These are phyloP conservation scores for Temnothorax ravouxi DNA, from an alignment of 2,888 invertebrate species.

Conservation along the genomic window DNA sequence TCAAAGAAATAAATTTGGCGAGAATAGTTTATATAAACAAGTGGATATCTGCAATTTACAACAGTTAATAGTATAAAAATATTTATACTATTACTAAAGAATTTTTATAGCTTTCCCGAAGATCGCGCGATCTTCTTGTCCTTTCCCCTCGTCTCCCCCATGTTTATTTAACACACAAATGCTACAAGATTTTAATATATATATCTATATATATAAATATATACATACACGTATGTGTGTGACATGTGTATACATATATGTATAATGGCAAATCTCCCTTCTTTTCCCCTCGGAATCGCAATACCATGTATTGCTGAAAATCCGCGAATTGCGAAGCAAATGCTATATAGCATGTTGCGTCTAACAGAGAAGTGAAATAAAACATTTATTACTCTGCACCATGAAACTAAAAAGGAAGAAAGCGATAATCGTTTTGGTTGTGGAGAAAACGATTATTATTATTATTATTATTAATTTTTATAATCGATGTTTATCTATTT, in stretches of 20 bases:
- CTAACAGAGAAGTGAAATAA: constrained; percentile 17
- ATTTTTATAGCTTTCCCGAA: constrained; percentile 44
- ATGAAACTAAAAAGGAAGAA: constrained; percentile 16
- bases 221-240: constrained; percentile 63
- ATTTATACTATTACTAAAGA: constrained; percentile 15
- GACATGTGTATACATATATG: constrained; percentile 70
- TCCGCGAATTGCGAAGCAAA: constrained; percentile 27
- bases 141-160: neutral
- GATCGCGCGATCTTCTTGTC: constrained; percentile 7
- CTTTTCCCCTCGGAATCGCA: constrained; percentile 63
- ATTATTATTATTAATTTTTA: constrained; percentile 51
- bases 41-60: neutral
- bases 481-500: constrained; percentile 41
- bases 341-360: constrained; percentile 31
- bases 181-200: constrained; percentile 70
- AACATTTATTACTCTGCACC: constrained; percentile 11
- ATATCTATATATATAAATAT: neutral
- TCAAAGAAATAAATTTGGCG: neutral
- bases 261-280: constrained; percentile 60
- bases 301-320: constrained; percentile 78
- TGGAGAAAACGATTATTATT: constrained; percentile 17
- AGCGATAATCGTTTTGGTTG: constrained; percentile 22
- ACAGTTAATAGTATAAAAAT: constrained; percentile 13
- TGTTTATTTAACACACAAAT: constrained; percentile 58
- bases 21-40: neutral